Percentiles rank a stretch among this genome's conserved stretches.
phyloP scores from a whole-genome alignment of 2,888 invertebrate species.

The Prosapia bicincta region DNA sequence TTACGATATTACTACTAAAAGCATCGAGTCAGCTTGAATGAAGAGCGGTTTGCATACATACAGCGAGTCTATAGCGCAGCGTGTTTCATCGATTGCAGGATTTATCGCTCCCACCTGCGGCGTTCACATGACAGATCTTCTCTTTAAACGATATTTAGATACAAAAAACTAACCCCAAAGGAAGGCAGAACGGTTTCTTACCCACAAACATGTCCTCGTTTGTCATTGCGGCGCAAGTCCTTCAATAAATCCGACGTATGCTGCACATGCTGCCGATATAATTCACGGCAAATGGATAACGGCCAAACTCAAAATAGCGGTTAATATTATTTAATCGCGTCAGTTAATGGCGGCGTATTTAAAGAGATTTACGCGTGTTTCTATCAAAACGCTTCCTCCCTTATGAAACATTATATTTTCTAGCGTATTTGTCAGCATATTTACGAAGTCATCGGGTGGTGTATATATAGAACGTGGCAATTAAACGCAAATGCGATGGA shows the following conservation, averaged over 20 bases:
- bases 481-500: neutral
- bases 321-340: neutral
- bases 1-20: no score
- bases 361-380: neutral
- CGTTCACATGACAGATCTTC: neutral
- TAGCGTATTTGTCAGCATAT: neutral
- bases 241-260: neutral
- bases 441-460: neutral
- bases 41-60: neutral
- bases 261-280: neutral
- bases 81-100: neutral
- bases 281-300: neutral
- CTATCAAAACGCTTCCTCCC: neutral
- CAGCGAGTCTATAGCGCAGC: neutral
- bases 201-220: neutral
- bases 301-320: neutral
- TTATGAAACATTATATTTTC: neutral
- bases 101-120: neutral
- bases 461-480: neutral
- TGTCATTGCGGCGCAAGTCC: neutral
- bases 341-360: neutral
- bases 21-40: no score
- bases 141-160: neutral
- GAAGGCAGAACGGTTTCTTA: neutral
- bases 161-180: neutral